Percentiles rank a stretch among this genome's conserved stretches.
phyloP scores from a whole-genome alignment of 2,888 invertebrate species.

The Acanthosoma haemorrhoidale region DNA sequence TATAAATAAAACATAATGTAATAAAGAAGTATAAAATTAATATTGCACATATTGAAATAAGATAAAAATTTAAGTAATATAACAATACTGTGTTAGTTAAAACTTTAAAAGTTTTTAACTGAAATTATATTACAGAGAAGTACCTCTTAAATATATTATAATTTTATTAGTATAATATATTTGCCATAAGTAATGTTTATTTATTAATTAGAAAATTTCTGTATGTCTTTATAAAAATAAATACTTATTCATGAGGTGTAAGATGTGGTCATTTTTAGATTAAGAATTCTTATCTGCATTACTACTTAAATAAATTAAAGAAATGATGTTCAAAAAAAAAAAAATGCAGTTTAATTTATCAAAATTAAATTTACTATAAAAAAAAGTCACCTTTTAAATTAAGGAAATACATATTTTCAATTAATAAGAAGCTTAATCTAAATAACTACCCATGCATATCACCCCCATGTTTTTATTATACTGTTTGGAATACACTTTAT shows the following conservation, averaged over 20 bases:
- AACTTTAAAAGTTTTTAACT: not conserved
- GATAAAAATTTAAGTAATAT: not conserved
- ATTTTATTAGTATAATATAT: not conserved
- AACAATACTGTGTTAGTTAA: not conserved
- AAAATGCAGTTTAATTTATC: not conserved
- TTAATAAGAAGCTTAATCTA: not conserved
- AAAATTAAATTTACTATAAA: not conserved
- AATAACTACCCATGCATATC: not conserved
- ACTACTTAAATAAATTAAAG: not conserved
- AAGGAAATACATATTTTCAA: not conserved
- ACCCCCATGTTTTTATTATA: not conserved
- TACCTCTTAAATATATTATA: conserved; percentile 5
- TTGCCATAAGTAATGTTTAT: conserved; percentile 1
- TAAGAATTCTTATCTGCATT: not conserved
- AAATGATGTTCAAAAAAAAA: not conserved
- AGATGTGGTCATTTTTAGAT: not conserved
- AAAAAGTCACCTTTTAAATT: not conserved
- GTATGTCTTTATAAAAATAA: conserved; percentile 1
- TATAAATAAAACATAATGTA: conserved; percentile 14
- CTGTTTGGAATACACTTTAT: not conserved
- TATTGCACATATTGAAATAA: conserved; percentile 26
- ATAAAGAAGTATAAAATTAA: not conserved
- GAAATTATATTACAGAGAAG: not conserved
- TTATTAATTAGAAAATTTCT: not conserved
- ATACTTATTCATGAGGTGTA: not conserved